Evolutionary conservation across 64 coral and sea anemone genomes (phyloP), one percentile per base, ranked within the genome.

Genomic region (Cladopsammia gracilis): DNA sequence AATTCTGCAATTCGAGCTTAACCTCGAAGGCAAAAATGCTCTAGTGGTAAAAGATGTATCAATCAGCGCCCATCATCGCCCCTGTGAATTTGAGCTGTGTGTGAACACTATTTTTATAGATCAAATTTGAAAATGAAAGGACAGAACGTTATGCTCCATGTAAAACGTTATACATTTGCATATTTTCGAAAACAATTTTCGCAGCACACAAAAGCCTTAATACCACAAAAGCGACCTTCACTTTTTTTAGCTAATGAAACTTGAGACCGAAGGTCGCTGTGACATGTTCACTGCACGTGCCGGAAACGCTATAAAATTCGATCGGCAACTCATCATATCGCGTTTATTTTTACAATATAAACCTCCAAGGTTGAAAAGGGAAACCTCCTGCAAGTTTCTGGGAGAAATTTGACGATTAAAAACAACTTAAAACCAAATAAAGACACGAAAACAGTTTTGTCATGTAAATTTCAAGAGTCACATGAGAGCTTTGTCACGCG

Each of bases 251-350:
- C 3, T 61, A 6, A 70, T 24, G 10, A 34, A 34, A 43, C 22
- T 25, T 20, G 34, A 20, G 59, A 16, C 78, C 54, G 64, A 82
- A 82, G 78, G 78, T 82, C 78, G 25, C 9, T 75, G 2, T 11
- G 44, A 47, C 78, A 82, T 82, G 58, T 82, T 62, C 78, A 0
- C 54, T 59, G 16, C 78, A 82, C 78, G 78, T 82, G 78, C 58
- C 58, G 78, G 78, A 64, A 64, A 64, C 19, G 58, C n/a, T 64
- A 9, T n/a, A 64, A 64, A 7, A 13, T 14, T 82, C 34, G 34
- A 46, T n/a, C 78, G 57, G 13, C 44, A 0, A 7, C n/a, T n/a
- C n/a, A n/a, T n/a, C 3, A 72, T 25, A 43, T 34, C 3, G 76
- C 11, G 10, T 48, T 73, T 47, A 73, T 75, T 75, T 34, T 47